Evolutionary conservation across 2,888 invertebrate genomes (phyloP), one percentile per base, ranked within the genome.

Genomic region (Anorthoa munda): DNA sequence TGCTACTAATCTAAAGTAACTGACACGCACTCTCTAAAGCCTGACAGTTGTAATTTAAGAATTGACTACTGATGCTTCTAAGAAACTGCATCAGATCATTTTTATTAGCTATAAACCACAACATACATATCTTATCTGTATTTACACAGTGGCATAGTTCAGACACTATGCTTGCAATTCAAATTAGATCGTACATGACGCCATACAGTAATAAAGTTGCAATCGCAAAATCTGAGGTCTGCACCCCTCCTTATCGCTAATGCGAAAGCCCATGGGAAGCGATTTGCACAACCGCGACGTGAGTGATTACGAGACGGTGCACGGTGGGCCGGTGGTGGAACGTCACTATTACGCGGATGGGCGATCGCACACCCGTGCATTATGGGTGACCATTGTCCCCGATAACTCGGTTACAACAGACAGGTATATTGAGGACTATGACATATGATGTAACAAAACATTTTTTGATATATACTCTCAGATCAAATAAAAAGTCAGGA

Each of bases 261-360:
- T 85, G 83, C 82, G 84, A 88, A 88, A 88, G 84, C 79, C 82
- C 85, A 87, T 91, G 89, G 90, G 92, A 92, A 91, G 85, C 79
- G 80, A 76, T 90, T 92, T 91, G 83, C 92, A 88, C 91, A 91
- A 91, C 85, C 77, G 67, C 82, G 70, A 64, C 71, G 77, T 82
- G 86, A 75, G 82, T 77, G 84, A 86, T 89, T 87, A 88, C 90
- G 88, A 61, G 77, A 87, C 85, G 67, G 68, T 18, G 39, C 39
- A 39, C 39, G 59, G 18, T 59, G 71, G 67, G 26, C 51, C 51
- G 56, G 50, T 70, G 72, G n/a, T 75, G 45, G 13, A 76, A 77
- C 85, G 80, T 83, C 83, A 84, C 85, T 91, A 91, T 86, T 85
- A 74, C 61, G 55, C 89, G 92, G 87, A 87, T 88, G 90, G 87